These are phyloP conservation scores for Morpho deidamia DNA, from an alignment of 2,888 invertebrate species.

Conservation along the genomic window DNA sequence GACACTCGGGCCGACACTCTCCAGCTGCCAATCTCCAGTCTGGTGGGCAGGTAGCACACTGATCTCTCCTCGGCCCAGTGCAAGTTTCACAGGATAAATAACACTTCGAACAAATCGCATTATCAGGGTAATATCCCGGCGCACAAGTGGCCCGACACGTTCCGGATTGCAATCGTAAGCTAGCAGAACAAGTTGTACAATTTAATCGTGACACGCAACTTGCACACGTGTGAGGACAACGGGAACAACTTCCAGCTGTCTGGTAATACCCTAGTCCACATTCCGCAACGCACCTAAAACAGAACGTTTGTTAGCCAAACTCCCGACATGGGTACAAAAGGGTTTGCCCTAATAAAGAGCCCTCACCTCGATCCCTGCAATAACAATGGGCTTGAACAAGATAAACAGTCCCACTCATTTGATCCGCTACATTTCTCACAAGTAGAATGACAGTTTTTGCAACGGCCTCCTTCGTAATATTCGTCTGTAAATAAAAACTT, in stretches of 20 bases:
- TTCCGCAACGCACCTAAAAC: slow-evolving; percentile 83
- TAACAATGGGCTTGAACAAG: slow-evolving; percentile 85
- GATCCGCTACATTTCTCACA: slow-evolving; percentile 91
- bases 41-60: slow-evolving; percentile 89
- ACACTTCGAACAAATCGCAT: slow-evolving; percentile 89
- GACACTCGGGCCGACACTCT: slow-evolving; percentile 91
- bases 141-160: slow-evolving; percentile 90
- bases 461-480: slow-evolving; percentile 85
- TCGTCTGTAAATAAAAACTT: slow-evolving; percentile 77
- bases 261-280: slow-evolving; percentile 89
- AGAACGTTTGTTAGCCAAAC: slow-evolving; percentile 8
- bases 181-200: slow-evolving; percentile 87
- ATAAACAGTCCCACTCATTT: slow-evolving; percentile 86
- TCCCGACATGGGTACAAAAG: slow-evolving; percentile 24
- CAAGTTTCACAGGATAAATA: slow-evolving; percentile 92
- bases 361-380: slow-evolving; percentile 80
- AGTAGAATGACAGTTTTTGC: slow-evolving; percentile 89
- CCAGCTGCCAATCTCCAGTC: slow-evolving; percentile 90
- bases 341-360: slow-evolving; percentile 38
- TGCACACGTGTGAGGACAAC: slow-evolving; percentile 88
- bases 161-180: slow-evolving; percentile 88
- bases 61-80: slow-evolving; percentile 88
- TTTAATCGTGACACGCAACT: slow-evolving; percentile 88
- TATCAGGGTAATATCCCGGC: slow-evolving; percentile 89
- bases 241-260: slow-evolving; percentile 85